A percentile compares a stretch with the other conserved stretches of the same genome.
These are phyloP conservation scores for Rhinichthys klamathensis DNA, from an alignment of 2,113 vertebrate genomes.

Conservation along the genomic window DNA sequence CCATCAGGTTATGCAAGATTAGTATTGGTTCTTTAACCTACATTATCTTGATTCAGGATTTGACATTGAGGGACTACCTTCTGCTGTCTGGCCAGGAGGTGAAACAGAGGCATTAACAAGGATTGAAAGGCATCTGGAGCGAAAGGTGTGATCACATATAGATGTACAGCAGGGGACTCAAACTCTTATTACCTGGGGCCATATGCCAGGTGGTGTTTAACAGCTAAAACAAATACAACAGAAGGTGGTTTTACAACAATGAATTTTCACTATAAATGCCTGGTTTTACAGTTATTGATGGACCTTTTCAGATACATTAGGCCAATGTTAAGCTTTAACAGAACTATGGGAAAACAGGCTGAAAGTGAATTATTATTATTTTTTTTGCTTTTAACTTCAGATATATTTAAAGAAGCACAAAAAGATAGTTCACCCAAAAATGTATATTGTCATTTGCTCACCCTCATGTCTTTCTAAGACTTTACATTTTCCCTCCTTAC, in stretches of 20 bases:
- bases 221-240: background rate
- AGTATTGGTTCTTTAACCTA: slow-evolving; percentile 3
- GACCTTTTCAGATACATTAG: background rate
- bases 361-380: background rate
- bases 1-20: background rate
- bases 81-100: slow-evolving; percentile 79
- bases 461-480: too few species aligned
- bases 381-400: too few species aligned
- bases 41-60: slow-evolving; percentile 68
- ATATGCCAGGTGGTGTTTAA: background rate
- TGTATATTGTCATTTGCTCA: too few species aligned
- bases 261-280: background rate
- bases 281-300: background rate
- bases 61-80: slow-evolving; percentile 74
- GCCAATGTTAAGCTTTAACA: background rate
- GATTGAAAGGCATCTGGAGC: slow-evolving; percentile 79
- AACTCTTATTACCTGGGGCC: background rate
- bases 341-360: background rate
- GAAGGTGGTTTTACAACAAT: background rate
- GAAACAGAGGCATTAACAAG: slow-evolving; percentile 77
- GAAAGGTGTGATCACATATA: slow-evolving; percentile 66
- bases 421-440: too few species aligned
- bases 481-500: background rate
- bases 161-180: background rate
- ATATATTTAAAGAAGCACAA: too few species aligned